These are phyloP conservation scores for Drosophila santomea DNA, from an alignment of 1,140 invertebrate genomes.

Conservation along the genomic window DNA sequence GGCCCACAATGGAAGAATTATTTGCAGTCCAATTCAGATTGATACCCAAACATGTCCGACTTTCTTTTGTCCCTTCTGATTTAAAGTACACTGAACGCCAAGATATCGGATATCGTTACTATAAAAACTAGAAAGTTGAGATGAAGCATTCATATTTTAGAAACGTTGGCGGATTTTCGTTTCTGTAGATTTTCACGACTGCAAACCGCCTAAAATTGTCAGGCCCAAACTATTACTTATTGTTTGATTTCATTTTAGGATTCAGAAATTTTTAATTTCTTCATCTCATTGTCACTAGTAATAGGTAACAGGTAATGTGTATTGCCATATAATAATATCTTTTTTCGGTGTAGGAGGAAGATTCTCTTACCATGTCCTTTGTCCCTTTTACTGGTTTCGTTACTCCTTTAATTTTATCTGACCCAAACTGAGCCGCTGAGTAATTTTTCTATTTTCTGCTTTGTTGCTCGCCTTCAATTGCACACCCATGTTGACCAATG, in stretches of 20 bases:
- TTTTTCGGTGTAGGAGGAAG: slow-evolving; percentile 13
- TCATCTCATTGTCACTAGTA: no score
- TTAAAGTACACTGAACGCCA: neutral
- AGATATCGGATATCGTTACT: no score
- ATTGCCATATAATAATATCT: neutral
- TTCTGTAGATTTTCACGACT: no score
- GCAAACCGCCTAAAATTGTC: no score
- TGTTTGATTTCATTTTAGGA: no score
- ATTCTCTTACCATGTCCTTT: slow-evolving; percentile 3
- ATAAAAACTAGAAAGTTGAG: no score
- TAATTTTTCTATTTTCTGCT: slow-evolving; percentile 83
- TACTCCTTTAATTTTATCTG: slow-evolving; percentile 25
- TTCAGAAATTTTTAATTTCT: no score
- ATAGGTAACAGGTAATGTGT: no score
- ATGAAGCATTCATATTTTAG: no score
- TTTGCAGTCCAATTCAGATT: slow-evolving; percentile 29
- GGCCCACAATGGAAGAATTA: slow-evolving; percentile 25
- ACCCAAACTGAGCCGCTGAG: slow-evolving; percentile 58
- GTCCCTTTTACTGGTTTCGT: slow-evolving; percentile 46
- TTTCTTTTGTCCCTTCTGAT: neutral
- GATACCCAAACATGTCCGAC: slow-evolving; percentile 22
- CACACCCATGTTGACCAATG: slow-evolving; percentile 81
- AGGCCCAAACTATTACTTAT: no score
- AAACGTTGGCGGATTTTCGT: no score
- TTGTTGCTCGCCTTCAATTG: slow-evolving; percentile 75